Conservation (phyloP, 2,888 invertebrate species). For the Campoplex nolae region DNA sequence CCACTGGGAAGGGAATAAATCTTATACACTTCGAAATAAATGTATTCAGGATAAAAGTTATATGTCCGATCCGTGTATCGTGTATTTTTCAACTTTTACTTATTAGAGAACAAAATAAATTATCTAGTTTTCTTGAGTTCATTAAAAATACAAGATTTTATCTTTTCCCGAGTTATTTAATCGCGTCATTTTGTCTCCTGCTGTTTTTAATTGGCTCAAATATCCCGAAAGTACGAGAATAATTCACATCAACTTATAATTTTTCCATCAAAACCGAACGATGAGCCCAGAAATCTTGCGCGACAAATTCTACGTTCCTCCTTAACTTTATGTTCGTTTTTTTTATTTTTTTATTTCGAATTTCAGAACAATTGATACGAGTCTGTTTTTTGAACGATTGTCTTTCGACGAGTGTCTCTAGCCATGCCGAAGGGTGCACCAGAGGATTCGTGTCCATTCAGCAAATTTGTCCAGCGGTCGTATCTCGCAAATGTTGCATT, state of each 20-base stretch:
- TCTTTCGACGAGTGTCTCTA: neutral
- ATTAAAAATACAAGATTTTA: neutral
- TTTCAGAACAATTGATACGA: neutral
- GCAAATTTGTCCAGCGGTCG: neutral
- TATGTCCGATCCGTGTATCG: neutral
- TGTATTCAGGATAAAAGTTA: neutral
- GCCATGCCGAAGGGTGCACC: neutral
- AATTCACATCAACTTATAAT: neutral
- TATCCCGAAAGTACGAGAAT: no score
- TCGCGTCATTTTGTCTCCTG: no score
- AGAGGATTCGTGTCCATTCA: neutral
- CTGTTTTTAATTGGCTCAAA: neutral
- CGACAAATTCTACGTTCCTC: neutral
- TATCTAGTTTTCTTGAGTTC: neutral
- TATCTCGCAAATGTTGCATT: no score
- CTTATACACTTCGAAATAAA: neutral
- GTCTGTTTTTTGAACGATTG: neutral
- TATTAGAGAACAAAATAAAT: neutral
- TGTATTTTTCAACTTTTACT: neutral
- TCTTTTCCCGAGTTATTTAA: neutral
- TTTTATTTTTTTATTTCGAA: neutral
- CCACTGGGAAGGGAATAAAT: neutral
- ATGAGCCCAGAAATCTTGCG: neutral
- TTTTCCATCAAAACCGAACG: neutral
- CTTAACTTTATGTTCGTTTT: neutral